phyloP scores from a whole-genome alignment of 2,888 invertebrate genomes.

The Oscheius myriophilus region DNA sequence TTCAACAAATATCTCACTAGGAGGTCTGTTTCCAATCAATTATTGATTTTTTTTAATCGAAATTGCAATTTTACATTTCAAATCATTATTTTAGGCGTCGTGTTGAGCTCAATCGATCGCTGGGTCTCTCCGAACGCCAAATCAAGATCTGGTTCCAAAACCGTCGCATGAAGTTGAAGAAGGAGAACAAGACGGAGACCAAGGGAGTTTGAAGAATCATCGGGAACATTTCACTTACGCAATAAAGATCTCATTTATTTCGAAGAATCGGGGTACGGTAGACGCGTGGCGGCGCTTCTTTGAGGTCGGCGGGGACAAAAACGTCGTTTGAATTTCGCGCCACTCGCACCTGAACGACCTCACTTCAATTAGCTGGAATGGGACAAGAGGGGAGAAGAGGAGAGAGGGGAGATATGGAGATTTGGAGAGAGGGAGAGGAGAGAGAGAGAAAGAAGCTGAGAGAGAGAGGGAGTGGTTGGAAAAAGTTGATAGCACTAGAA shows the following conservation, averaged over 20 bases:
- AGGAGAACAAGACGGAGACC: conserved; percentile 21
- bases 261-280: conserved; percentile 4
- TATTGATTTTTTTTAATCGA: not conserved
- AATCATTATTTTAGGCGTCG: conserved; percentile 20
- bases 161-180: conserved; percentile 34
- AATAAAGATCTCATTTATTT: no score
- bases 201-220: not conserved
- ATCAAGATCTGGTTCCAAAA: conserved; percentile 39
- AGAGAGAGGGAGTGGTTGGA: conserved; percentile 4
- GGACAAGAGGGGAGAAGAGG: conserved; percentile 24
- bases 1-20: conserved; percentile 62
- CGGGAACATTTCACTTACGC: no score
- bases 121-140: conserved; percentile 34
- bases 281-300: conserved; percentile 9
- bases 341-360: conserved; percentile 18
- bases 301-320: conserved; percentile 30
- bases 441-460: conserved; percentile 3
- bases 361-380: conserved; percentile 28
- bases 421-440: not conserved
- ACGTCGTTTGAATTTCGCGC: conserved; percentile 29
- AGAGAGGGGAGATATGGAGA: conserved; percentile 1
- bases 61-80: not conserved
- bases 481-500: not conserved
- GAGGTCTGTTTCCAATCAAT: conserved; percentile 24
- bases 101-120: conserved; percentile 29